phyloP scores from a whole-genome alignment of 2,888 invertebrate genomes.

The Chrysina gloriosa region DNA sequence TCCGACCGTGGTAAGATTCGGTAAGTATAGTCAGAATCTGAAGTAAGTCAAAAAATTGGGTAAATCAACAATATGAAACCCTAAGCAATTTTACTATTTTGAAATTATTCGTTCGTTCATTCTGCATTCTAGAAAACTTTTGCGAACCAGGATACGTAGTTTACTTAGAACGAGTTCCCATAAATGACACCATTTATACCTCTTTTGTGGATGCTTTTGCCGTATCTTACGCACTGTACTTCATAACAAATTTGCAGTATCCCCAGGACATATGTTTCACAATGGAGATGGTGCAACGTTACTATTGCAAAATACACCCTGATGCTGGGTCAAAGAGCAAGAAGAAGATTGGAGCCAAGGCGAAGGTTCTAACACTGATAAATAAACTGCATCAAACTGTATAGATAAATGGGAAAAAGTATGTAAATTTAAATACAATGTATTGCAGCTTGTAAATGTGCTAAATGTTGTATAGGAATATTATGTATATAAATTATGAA shows the following conservation, averaged over 20 bases:
- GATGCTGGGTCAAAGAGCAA: conserved; percentile 42
- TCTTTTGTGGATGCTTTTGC: conserved; percentile 37
- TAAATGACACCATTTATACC: conserved; percentile 10
- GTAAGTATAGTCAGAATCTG: not conserved
- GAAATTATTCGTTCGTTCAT: not conserved
- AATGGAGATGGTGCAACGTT: conserved; percentile 45
- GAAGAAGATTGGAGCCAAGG: conserved; percentile 3
- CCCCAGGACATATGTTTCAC: conserved; percentile 36
- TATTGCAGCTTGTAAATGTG: too few relatives aligned
- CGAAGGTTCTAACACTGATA: not conserved
- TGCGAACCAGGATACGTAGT: conserved; percentile 5
- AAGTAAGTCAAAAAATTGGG: too few relatives aligned
- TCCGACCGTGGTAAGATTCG: not conserved
- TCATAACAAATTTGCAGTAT: conserved; percentile 42
- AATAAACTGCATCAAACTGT: not conserved
- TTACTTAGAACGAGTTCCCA: conserved; percentile 8
- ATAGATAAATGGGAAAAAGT: not conserved
- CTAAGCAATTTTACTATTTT: too few relatives aligned
- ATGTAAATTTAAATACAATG: too few relatives aligned
- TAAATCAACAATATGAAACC: too few relatives aligned
- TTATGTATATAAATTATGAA: too few relatives aligned
- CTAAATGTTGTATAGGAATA: too few relatives aligned
- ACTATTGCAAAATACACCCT: conserved; percentile 45
- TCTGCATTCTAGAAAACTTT: not conserved
- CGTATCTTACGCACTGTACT: conserved; percentile 41